Evolutionary conservation across 2,888 invertebrate genomes (phyloP), one percentile per base, ranked within the genome.

Genomic region (Scaptodrosophila latifasciaeformis): DNA sequence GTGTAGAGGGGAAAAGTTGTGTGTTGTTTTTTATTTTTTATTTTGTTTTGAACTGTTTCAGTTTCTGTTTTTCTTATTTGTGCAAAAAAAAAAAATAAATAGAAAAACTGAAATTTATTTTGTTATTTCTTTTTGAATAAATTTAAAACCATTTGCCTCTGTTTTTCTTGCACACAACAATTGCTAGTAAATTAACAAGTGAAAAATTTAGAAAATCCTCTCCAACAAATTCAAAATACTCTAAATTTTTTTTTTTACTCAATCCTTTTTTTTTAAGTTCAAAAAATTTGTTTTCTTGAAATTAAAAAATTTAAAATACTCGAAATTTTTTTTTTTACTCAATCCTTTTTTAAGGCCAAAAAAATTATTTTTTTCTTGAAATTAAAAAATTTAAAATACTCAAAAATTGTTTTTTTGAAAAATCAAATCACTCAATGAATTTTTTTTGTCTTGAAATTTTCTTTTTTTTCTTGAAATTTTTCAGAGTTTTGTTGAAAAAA

Each of bases 401-500:
- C n/a, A n/a, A n/a, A n/a, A n/a, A n/a, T 5, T 27, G 27, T 9
- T 27, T 27, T 27, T 9, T 27, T 27, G 9, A 27, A 27, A 27
- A 5, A 27, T 6, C 27, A 27, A 27, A 27, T 6, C 27, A 27
- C 9, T 27, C 9, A 6, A 27, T 27, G 27, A 27, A 6, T 6
- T 9, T 27, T 27, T 5, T 27, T 5, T 27, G 9, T 27, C 5
- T 37, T 34, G 34, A 12, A 18, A 35, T 42, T 12, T 24, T 30
- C 45, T 30, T 54, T 46, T 46, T 46, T 54, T 46, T 9, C 37
- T 54, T 54, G 17, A n/a, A n/a, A 53, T 54, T 54, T 54, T 54
- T 37, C 27, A 27, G 27, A 5, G 27, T 27, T 27, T 27, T 27
- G 5, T 27, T 9, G 5, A 27, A 15, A 48, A 39, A 39, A 43